A percentile compares a stretch with the other conserved stretches of the same genome.
Conservation (phyloP, 2,113 vertebrate genomes). For the Smithornis capensis region DNA sequence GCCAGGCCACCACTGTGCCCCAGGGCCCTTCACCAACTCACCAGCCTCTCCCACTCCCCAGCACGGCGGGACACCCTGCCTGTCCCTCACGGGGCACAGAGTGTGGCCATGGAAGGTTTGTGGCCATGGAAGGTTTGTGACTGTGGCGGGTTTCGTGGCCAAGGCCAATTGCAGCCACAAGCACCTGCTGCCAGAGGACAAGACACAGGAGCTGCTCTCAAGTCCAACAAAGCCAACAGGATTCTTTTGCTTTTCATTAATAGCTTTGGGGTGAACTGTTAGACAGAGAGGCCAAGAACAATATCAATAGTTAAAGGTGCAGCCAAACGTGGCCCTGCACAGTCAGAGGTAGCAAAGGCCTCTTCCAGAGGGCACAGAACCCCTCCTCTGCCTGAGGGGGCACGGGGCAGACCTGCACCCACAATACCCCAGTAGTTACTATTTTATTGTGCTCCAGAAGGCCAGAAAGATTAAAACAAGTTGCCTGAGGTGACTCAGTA, state of each 20-base stretch:
- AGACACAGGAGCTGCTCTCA: neutral
- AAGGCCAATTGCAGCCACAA: neutral
- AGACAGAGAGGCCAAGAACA: neutral
- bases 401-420: neutral
- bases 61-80: constrained; percentile 6
- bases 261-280: neutral
- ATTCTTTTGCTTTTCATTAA: neutral
- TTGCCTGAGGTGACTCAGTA: neutral
- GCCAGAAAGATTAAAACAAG: neutral
- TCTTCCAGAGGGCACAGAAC: neutral
- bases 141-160: neutral
- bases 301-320: neutral
- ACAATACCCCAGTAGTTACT: neutral
- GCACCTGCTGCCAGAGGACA: neutral
- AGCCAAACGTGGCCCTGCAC: fast-evolving
- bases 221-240: neutral
- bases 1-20: neutral
- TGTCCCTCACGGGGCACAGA: neutral
- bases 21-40: neutral
- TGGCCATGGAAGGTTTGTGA: neutral
- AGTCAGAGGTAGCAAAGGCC: neutral
- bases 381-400: neutral
- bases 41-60: neutral
- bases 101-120: neutral
- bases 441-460: neutral